Base-by-base conservation (phyloP, 2,113 vertebrate species). In the Macrotis lagotis region DNA sequence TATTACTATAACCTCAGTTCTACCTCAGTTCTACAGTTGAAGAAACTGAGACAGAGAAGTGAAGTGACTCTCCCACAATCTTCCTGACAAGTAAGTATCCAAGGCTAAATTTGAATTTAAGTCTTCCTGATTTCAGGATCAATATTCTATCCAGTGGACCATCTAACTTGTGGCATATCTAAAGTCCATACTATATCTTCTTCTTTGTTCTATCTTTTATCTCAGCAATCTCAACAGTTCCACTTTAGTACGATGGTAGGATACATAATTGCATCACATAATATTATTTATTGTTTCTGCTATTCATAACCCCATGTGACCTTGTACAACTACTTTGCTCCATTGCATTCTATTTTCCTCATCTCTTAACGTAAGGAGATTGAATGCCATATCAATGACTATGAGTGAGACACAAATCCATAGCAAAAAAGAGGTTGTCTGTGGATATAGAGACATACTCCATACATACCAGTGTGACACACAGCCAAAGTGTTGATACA, bases 321-420 rank as follows among this genome's bases (percentile, higher is more conserved):
- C 47, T 14, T 3, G 24, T 91, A 14, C 26, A 37, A 52, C 44
- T 0, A 2, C 8, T 2, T 0, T 1, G 52, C 48, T 92, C 53
- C 10, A 0, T 92, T 3, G 8, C 0, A 47, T 50, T 89, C 59
- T 88, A 0, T 37, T 91, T 51, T 95, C 91, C 94, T 48, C 12
- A 3, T 51, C 50, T 51, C 47, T 25, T 24, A 66, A n/a, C 11
- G 0, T 1, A 28, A 48, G 14, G n/a, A 3, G 0, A 10, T 48
- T 50, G 16, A 0, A 11, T 7, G 9, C 44, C 10, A 16, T 8
- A 52, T 1, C 0, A n/a, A 90, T 51, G 53, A 37, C 5, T n/a
- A 1, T 0, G 0, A 0, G 51, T 52, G 49, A 9, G 7, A 0
- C 0, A 25, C 2, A 0, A 0, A 0, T 19, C 74, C 14, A 1